phyloP scores from a whole-genome alignment of 2,888 invertebrate genomes.

The Parasteatoda lunata region DNA sequence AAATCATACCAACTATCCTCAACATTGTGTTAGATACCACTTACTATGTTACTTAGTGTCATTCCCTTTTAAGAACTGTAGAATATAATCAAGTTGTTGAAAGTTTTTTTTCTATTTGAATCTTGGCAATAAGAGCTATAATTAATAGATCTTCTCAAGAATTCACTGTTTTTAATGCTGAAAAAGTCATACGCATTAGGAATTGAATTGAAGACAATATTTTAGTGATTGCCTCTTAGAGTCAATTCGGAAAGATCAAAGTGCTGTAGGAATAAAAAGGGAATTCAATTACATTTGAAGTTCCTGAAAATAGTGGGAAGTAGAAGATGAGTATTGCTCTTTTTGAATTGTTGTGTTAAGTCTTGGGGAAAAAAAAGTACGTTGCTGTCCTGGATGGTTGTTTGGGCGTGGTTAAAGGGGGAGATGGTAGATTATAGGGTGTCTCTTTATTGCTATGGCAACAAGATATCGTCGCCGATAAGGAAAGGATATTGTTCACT shows the following conservation, averaged over 20 bases:
- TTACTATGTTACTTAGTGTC: no score
- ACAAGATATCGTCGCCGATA: slow-evolving; percentile 59
- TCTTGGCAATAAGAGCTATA: no score
- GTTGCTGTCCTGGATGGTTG: slow-evolving; percentile 44
- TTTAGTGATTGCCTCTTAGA: no score
- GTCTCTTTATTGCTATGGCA: slow-evolving; percentile 59
- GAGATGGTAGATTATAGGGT: slow-evolving; percentile 64
- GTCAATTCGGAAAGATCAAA: not conserved
- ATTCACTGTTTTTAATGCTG: no score
- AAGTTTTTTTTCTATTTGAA: no score
- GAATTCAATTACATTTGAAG: slow-evolving; percentile 36
- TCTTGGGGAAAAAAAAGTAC: slow-evolving; percentile 31
- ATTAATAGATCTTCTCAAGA: no score
- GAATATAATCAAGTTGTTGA: no score
- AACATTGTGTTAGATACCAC: no score
- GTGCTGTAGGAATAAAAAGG: not conserved
- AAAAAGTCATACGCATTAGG: no score
- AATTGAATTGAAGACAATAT: no score
- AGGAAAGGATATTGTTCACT: slow-evolving; percentile 64
- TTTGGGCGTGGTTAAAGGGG: slow-evolving; percentile 59
- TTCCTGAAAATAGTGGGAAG: slow-evolving; percentile 31
- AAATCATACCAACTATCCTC: no score
- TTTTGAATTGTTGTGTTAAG: slow-evolving; percentile 38
- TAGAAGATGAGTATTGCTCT: slow-evolving; percentile 34
- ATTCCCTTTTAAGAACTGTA: no score